phyloP scores from a whole-genome alignment of 37 sponge, comb jelly and placozoan species.

The Theonella swinhoei region DNA sequence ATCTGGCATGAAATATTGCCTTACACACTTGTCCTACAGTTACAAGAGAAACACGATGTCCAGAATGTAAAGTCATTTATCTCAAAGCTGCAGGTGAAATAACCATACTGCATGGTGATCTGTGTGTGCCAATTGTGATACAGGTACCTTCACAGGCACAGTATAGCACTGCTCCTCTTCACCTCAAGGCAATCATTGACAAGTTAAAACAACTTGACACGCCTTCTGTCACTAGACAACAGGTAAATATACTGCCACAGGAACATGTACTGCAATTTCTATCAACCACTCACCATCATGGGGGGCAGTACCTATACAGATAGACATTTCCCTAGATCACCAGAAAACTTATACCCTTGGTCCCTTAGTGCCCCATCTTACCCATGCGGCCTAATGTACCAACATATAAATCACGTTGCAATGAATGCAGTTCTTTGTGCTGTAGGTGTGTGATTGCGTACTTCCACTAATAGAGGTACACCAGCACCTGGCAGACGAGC shows the following conservation, averaged over 20 bases:
- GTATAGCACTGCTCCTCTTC: conserved; percentile 28
- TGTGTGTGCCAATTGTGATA: background rate
- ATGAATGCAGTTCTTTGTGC: too few relatives aligned
- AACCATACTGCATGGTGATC: background rate
- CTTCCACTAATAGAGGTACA: conserved; percentile 42
- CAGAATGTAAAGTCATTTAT: conserved; percentile 42
- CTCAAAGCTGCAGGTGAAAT: conserved; percentile 19
- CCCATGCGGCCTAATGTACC: background rate
- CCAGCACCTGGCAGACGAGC: conserved; percentile 37
- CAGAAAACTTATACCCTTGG: background rate
- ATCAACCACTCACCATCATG: too few relatives aligned
- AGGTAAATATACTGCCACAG: conserved; percentile 11
- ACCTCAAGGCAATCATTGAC: conserved; percentile 14
- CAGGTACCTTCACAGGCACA: conserved; percentile 6
- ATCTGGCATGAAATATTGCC: too few relatives aligned
- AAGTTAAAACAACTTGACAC: conserved; percentile 1
- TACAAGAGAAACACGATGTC: conserved; percentile 25
- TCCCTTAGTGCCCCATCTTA: background rate
- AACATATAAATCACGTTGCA: background rate
- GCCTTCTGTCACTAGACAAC: conserved; percentile 16
- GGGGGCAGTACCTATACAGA: too few relatives aligned
- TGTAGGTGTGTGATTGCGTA: conserved; percentile 13
- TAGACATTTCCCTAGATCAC: too few relatives aligned
- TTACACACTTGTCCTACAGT: too few relatives aligned
- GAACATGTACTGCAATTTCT: too few relatives aligned